Conservation (phyloP, 1,140 invertebrate genomes). For the Eumaeus atala region DNA sequence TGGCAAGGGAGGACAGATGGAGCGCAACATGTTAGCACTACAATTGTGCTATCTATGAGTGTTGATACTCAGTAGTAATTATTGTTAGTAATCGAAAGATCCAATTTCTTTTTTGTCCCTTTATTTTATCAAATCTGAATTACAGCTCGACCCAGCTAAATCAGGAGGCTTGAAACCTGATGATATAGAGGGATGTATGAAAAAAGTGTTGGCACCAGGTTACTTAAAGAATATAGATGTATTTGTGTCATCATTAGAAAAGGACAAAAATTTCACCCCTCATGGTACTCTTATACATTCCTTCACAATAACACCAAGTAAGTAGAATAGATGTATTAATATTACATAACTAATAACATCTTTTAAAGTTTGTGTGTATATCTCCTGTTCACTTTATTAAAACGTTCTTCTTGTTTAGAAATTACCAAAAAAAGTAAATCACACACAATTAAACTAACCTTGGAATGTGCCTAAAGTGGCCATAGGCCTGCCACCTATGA, state of each 20-base stretch:
- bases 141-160: conserved; percentile 65
- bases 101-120: too few relatives aligned
- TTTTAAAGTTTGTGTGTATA: not conserved
- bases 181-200: conserved; percentile 83
- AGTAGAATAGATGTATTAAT: conserved; percentile 30
- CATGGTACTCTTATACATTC: conserved; percentile 81
- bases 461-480: too few relatives aligned
- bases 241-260: conserved; percentile 79
- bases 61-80: too few relatives aligned
- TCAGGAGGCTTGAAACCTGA: conserved; percentile 83
- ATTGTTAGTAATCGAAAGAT: too few relatives aligned
- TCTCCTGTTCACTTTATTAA: too few relatives aligned
- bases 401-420: too few relatives aligned
- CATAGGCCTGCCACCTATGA: too few relatives aligned
- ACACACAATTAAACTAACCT: too few relatives aligned
- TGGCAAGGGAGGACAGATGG: too few relatives aligned
- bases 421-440: too few relatives aligned
- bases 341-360: not conserved
- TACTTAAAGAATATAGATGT: conserved; percentile 81
- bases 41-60: too few relatives aligned
- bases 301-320: conserved; percentile 66
- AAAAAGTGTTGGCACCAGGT: conserved; percentile 76
- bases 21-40: too few relatives aligned
- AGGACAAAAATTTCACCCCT: conserved; percentile 84
- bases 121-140: conserved; percentile 19